Evolutionary conservation across 2,888 invertebrate species (phyloP), one percentile per base, ranked within the genome.

Genomic region (Quadroppia sp.): DNA sequence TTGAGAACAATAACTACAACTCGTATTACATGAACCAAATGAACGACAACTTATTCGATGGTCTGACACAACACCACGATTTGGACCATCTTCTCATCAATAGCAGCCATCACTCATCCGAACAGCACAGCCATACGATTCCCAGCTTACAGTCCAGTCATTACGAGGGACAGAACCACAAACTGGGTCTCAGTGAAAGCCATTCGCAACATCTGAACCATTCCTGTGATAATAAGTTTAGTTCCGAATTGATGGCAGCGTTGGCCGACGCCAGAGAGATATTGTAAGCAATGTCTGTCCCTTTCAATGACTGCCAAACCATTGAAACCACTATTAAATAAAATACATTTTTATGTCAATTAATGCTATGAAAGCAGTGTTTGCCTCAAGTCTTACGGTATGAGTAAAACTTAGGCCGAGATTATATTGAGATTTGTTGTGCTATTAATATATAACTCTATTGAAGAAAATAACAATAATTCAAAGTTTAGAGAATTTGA

Each of bases 191-290:
- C 23, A 59, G 71, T 53, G 64, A 76, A 23, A 75, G 74, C 70
- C 78, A 78, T 50, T 74, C 75, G 61, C 74, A 73, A 40, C 75
- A 76, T 69, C 73, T 48, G 30, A 77, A 76, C 61, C 76, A 76
- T 50, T 67, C 74, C 3, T 74, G 74, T 17, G 76, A 77, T 59
- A 76, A 75, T 59, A 75, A 64, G 17, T 64, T 74, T 71, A 76
- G 76, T 71, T 77, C 77, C 45, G 77, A 77, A 71, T 74, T 78
- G 40, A 77, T 78, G 56, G 77, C 76, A 17, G 78, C 77, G 11
- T 71, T 78, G 36, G 77, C 77, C 7, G 77, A 77, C 71, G 77
- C 78, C 2, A 70, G 78, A 40, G 77, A 78, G 64, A 77, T 78
- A 6, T 77, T 78, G 28, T 75, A 73, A 20, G 59, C 48, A 15